phyloP scores from a whole-genome alignment of 2,888 invertebrate genomes.

The Osmoderma eremita region DNA sequence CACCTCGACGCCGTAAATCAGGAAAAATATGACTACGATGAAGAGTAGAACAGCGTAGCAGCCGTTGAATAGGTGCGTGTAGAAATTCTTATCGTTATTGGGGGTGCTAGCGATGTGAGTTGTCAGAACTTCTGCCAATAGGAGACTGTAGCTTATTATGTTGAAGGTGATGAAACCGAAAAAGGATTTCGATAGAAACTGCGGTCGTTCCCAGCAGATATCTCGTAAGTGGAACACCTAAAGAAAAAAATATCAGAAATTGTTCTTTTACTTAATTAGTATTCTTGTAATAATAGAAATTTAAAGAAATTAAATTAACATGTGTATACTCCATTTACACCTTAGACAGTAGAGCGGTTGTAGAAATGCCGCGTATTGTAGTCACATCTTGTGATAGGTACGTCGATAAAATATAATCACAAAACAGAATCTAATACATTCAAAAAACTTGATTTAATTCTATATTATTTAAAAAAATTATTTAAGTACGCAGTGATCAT shows the following conservation, averaged over 20 bases:
- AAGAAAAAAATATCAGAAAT: conserved; percentile 47
- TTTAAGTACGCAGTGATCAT: too few relatives aligned
- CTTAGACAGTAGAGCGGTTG: too few relatives aligned
- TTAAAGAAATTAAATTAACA: too few relatives aligned
- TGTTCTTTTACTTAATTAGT: not conserved
- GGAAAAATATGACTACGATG: conserved; percentile 90
- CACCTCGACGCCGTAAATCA: conserved; percentile 94
- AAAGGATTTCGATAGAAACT: conserved; percentile 91
- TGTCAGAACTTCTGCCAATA: conserved; percentile 77
- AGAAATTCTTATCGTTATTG: conserved; percentile 72
- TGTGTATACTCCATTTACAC: too few relatives aligned
- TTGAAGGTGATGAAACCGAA: conserved; percentile 91
- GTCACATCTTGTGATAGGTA: too few relatives aligned
- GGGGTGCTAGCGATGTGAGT: conserved; percentile 66
- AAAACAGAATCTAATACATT: too few relatives aligned
- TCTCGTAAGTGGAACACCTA: conserved; percentile 90
- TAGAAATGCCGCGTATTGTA: too few relatives aligned
- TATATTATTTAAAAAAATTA: too few relatives aligned
- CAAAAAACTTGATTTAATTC: too few relatives aligned
- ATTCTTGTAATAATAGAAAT: too few relatives aligned
- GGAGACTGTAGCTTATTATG: conserved; percentile 85
- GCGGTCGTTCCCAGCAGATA: conserved; percentile 86
- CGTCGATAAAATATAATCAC: too few relatives aligned
- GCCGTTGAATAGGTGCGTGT: conserved; percentile 89
- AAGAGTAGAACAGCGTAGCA: conserved; percentile 91